A percentile compares a stretch with the other conserved stretches of the same genome.
phyloP scores from a whole-genome alignment of 1,140 invertebrate genomes.

The Diachasmimorpha longicaudata region DNA sequence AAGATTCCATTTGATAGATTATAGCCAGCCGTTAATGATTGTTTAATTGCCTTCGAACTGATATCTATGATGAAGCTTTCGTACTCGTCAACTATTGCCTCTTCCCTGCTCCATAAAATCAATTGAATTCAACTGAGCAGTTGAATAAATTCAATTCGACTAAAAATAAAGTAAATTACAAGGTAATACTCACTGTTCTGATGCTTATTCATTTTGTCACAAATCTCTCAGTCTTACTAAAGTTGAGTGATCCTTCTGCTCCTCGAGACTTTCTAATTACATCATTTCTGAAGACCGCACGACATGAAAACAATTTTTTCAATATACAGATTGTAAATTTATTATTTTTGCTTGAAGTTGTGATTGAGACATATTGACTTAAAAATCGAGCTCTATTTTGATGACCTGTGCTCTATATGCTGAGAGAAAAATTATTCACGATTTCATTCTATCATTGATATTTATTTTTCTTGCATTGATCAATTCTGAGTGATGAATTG shows the following conservation, averaged over 20 bases:
- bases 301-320: background rate
- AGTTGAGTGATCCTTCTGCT: background rate
- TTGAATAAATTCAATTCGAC: background rate
- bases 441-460: too few species aligned
- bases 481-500: too few species aligned
- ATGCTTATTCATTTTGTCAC: background rate
- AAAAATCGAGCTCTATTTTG: background rate
- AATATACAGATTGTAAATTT: background rate
- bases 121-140: too few species aligned
- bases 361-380: background rate
- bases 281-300: background rate
- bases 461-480: too few species aligned
- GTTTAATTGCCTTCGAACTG: too few species aligned
- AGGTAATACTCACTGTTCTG: background rate
- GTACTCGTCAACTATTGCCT: too few species aligned
- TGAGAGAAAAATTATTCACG: too few species aligned
- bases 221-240: background rate
- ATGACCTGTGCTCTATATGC: too few species aligned
- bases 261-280: background rate
- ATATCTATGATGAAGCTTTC: too few species aligned
- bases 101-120: too few species aligned
- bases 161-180: background rate
- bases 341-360: background rate
- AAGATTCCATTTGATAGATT: too few species aligned
- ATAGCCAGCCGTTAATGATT: too few species aligned